A percentile compares a stretch with the other conserved stretches of the same genome.
Conservation (phyloP, 2,888 invertebrate genomes). For the Cryptus armator region DNA sequence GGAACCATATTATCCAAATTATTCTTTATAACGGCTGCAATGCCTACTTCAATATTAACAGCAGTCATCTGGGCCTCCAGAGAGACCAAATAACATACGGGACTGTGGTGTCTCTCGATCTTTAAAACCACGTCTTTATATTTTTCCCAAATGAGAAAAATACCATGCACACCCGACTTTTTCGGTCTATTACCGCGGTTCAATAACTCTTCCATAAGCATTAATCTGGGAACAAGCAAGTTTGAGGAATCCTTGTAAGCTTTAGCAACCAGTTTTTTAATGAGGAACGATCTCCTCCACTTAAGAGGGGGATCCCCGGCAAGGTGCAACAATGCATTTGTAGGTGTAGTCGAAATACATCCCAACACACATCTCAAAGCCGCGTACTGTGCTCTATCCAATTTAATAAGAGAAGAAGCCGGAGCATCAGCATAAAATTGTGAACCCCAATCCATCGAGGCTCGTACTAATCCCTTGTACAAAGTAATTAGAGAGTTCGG, state of each 20-base stretch:
- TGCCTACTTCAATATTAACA: too few species aligned
- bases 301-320: conserved; percentile 38
- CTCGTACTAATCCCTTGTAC: conserved; percentile 16
- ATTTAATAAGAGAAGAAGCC: background rate
- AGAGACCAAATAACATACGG: too few species aligned
- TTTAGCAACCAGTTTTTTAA: conserved; percentile 29
- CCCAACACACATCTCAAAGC: conserved; percentile 39
- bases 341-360: conserved; percentile 42
- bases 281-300: background rate
- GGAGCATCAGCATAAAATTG: conserved; percentile 41
- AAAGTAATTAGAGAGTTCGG: background rate
- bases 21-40: too few species aligned
- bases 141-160: conserved; percentile 1
- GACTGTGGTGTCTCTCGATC: too few species aligned
- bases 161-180: background rate
- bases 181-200: background rate
- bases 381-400: conserved; percentile 39
- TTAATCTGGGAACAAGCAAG: conserved; percentile 22
- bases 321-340: conserved; percentile 44
- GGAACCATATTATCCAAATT: too few species aligned
- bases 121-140: background rate
- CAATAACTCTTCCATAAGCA: conserved; percentile 2
- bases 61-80: too few species aligned
- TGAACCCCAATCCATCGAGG: conserved; percentile 31
- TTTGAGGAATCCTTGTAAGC: background rate